Evolutionary conservation across 2,113 vertebrate genomes (phyloP), one percentile per base, ranked within the genome.

Genomic region (Diadophis punctatus): DNA sequence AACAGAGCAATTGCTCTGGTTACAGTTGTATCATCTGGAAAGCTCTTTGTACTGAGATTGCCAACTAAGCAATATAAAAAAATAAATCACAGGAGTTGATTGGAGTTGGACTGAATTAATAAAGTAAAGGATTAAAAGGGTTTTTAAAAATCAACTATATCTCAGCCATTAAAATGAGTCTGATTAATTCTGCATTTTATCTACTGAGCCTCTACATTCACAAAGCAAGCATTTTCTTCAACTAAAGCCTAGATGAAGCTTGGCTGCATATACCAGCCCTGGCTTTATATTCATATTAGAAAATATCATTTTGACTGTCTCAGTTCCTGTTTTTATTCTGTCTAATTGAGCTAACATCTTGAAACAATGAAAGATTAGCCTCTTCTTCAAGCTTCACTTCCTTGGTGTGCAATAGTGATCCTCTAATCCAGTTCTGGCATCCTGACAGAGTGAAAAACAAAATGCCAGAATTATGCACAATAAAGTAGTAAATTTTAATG

Each of bases 371-470:
- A 55, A 88, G 60, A 43, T 91, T 88, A 91, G 51, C 90, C 85
- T 90, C 89, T 93, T 93, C 86, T 93, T 93, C 86, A 88, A 84
- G 20, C 39, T 30, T 27, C 27, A 23, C 20, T 56, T 91, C 89
- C 56, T 87, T 48, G 51, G 48, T 56, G 48, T 63, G 63, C 30
- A 87, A 56, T 34, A 80, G 49, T 14, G 49, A 87, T 93, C 48
- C 55, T 48, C 49, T 74, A 93, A 90, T 90, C 55, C 46, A 48
- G 48, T 86, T 58, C 92, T 93, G 88, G 89, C 92, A 55, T 11
- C 53, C 49, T 93, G 85, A 90, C 88, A 93, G 63, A 52, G 18
- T 90, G 89, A 68, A 90, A 90, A 87, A n/a, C 56, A 93, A 84
- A 86, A 87, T 87, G 89, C 89, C 49, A 90, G 52, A 90, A 48